Evolutionary conservation across 2,113 vertebrate species (phyloP).

Genomic region (Heliornis fulica): DNA sequence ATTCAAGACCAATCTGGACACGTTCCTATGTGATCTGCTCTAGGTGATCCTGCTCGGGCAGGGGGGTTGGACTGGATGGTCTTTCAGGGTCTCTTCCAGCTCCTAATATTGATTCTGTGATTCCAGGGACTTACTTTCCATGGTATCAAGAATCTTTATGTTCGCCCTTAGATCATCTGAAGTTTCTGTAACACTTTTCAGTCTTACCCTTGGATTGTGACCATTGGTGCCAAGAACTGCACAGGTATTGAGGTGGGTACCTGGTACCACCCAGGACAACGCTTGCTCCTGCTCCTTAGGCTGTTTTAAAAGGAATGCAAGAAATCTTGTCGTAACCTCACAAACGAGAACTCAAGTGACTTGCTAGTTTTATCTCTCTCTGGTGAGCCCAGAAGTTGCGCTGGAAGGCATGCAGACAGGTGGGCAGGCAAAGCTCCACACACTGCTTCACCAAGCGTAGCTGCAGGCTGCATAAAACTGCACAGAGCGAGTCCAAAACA

Average conservation of each 20-base stretch:
- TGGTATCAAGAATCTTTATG: background rate
- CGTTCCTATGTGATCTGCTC: too few species aligned
- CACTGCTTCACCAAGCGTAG: rapidly evolving
- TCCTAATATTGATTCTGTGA: too few species aligned
- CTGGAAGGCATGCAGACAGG: background rate
- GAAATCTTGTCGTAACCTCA: background rate
- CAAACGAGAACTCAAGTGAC: background rate
- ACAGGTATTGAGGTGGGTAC: background rate
- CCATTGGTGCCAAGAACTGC: too few species aligned
- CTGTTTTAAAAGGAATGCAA: background rate
- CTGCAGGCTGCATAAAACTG: rapidly evolving
- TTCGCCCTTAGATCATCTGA: background rate
- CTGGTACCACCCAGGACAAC: rapidly evolving
- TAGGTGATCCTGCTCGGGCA: too few species aligned
- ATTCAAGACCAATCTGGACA: too few species aligned
- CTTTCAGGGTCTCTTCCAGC: too few species aligned
- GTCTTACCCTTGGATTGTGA: background rate
- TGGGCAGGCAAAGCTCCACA: rapidly evolving
- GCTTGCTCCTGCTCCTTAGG: background rate
- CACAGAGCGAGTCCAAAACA: rapidly evolving
- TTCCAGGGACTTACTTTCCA: too few species aligned
- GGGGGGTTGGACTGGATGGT: too few species aligned
- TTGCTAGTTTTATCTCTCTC: background rate
- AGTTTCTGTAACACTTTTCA: background rate
- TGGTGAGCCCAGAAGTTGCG: background rate